These are phyloP conservation scores for Lemur catta DNA, from an alignment of 2,797 vertebrate species.

Conservation along the genomic window DNA sequence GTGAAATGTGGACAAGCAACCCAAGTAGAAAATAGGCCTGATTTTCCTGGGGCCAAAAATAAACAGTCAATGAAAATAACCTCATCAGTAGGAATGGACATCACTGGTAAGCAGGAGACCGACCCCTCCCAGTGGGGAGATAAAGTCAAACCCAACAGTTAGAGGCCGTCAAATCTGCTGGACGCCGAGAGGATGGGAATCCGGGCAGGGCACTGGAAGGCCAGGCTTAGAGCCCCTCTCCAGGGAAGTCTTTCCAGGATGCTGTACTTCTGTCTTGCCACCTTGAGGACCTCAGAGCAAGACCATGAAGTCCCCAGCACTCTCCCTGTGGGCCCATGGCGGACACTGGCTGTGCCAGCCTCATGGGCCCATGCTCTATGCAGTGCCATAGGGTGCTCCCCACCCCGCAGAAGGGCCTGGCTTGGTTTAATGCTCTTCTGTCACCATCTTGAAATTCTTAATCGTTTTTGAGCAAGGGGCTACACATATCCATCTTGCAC, in stretches of 20 bases:
- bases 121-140: not conserved
- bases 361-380: not conserved
- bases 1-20: not conserved
- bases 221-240: not conserved
- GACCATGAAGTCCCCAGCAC: accelerated
- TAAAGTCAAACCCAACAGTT: not conserved
- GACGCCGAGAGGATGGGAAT: not conserved
- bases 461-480: not conserved
- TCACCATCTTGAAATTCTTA: not conserved
- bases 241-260: not conserved
- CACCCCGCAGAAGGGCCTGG: not conserved
- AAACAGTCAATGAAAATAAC: not conserved
- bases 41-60: not conserved
- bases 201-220: not conserved
- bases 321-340: not conserved
- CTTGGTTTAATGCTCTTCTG: too few relatives aligned
- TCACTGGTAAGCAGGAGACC: not conserved
- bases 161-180: too few relatives aligned
- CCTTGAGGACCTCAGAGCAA: not conserved
- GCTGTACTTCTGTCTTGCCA: not conserved
- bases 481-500: not conserved
- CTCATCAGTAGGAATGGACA: not conserved
- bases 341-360: too few relatives aligned
- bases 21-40: not conserved
- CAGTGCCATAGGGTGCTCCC: not conserved